Evolutionary conservation across 2,797 vertebrate genomes (phyloP), one percentile per base, ranked within the genome.

Genomic region (Neosilurus mollespiculum): DNA sequence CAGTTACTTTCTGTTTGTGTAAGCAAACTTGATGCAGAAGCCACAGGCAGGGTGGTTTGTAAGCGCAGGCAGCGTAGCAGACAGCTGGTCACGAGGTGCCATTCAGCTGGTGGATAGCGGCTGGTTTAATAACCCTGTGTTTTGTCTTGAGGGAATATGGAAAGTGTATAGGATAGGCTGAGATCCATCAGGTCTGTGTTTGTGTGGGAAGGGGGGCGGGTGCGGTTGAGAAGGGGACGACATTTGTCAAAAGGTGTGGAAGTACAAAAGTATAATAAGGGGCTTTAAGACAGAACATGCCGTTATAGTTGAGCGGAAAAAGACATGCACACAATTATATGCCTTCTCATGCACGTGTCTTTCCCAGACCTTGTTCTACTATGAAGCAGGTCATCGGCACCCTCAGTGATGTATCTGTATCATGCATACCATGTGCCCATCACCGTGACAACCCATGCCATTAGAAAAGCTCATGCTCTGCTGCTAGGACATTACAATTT

Each of bases 21-120:
- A 79, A 87, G 78, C 58, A 87, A 87, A 90, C 88, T 69, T 82
- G 75, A 84, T 88, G 83, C 81, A 88, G 89, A 79, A 65, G 86
- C 76, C 3, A 4, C 20, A 26, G 69, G 20, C 71, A 64, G 86
- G n/a, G 86, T 86, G 76, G 69, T 82, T 59, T 77, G 69, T 51
- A 51, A 86, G 37, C 72, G 20, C 37, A 43, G 58, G 64, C 61
- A 67, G 37, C 20, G 15, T 90, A 87, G 85, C 65, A 84, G 90
- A 81, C 69, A 0, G 86, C 89, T 92, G 92, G 91, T 91, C 82
- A 87, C 88, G 88, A 92, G 91, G 91, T 93, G 92, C 91, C 91
- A 90, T 90, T 92, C 92, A 92, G 92, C 91, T 92, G 92, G 93
- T 93, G 91, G 85, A 86, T 88, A 92, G 91, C 82, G 91, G 91